Base-by-base conservation (phyloP, 2,888 invertebrate genomes). In the Lasiommata megera region DNA sequence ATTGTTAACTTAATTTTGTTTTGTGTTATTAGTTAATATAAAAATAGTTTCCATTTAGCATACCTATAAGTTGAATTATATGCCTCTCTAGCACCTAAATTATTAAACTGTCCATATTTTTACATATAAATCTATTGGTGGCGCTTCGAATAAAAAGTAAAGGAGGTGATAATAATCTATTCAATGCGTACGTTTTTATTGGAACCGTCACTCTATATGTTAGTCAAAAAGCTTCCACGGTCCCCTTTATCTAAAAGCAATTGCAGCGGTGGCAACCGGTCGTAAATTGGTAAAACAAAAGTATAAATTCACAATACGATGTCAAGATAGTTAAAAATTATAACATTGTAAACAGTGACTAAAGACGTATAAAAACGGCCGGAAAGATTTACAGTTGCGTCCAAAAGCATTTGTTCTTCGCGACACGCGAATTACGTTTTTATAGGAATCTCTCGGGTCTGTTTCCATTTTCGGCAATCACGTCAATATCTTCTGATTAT, bases 401-500 rank as follows among this genome's bases (percentile, higher is more conserved):
- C 23, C 57, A 29, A 56, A 52, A 51, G 51, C 48, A 31, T 52
- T 54, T 56, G 57, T 60, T 56, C 47, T 55, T 55, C 54, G 31
- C 31, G 34, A 59, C 64, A 69, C 69, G 67, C 68, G 66, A 67
- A 63, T 67, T 65, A 60, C 58, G 62, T 64, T 64, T 64, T 64
- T 62, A 64, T 60, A 59, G 50, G 48, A 59, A 50, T 53, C 52
- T 40, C n/a, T 9, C 14, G 5, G 12, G 34, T 40, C 5, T 12
- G 54, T 43, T 55, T 58, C 43, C 58, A 58, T 50, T 40, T 12
- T 28, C 36, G 0, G 9, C 11, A 29, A 43, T 38, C 23, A 40
- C 41, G 34, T 52, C 44, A 11, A 1, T 16, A 28, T 29, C 6
- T 14, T 14, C 37, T 6, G 14, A 23, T 23, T 2, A 23, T 2